phyloP scores from a whole-genome alignment of 2,113 vertebrate species.

The Trochalopteron elliotii region DNA sequence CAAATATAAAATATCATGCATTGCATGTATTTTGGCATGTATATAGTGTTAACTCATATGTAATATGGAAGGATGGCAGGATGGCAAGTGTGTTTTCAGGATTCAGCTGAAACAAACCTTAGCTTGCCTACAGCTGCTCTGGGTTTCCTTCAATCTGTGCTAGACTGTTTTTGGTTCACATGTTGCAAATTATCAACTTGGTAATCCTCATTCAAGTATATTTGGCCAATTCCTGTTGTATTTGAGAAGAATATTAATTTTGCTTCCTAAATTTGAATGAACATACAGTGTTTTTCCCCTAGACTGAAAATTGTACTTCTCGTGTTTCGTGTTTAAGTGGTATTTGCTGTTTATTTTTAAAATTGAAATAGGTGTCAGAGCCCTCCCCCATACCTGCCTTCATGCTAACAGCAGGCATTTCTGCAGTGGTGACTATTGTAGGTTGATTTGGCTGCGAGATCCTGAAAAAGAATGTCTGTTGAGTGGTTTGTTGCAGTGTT shows the following conservation, averaged over 20 bases:
- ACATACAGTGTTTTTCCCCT: background rate
- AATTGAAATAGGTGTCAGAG: background rate
- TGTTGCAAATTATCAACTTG: background rate
- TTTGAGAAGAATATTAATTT: slow-evolving; percentile 38
- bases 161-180: background rate
- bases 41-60: background rate
- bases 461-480: background rate
- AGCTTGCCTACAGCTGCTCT: background rate
- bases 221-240: background rate
- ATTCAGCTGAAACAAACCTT: background rate
- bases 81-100: background rate
- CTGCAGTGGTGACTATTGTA: background rate
- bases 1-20: background rate
- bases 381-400: background rate
- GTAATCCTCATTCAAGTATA: background rate
- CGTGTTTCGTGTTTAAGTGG: background rate
- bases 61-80: background rate
- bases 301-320: slow-evolving; percentile 41
- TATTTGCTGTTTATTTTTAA: background rate
- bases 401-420: background rate
- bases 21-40: background rate
- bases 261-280: background rate
- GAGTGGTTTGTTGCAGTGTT: background rate
- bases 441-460: background rate
- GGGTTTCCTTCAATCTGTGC: background rate